Conservation (phyloP, 2,113 vertebrate species). For the Chinchilla lanigera region DNA sequence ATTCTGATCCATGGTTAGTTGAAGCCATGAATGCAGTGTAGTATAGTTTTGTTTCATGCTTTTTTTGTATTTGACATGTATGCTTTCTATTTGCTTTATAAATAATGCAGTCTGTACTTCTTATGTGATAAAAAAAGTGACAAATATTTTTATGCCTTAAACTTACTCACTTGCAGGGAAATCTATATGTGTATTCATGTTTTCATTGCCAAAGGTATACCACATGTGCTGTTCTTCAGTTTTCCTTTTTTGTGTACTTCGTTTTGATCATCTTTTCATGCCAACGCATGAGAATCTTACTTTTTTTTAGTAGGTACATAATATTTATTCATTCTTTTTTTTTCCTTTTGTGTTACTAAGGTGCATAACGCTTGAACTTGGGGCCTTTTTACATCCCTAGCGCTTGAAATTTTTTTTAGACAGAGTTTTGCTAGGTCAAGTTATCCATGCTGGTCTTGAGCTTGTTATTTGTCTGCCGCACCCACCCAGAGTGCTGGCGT, state of each 20-base stretch:
- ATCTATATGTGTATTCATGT: neutral
- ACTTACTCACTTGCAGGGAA: neutral
- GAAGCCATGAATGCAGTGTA: neutral
- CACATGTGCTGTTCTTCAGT: neutral
- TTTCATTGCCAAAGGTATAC: neutral
- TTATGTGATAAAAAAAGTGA: neutral
- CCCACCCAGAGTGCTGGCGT: neutral
- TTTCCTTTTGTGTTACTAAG: neutral
- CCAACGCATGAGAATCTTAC: neutral
- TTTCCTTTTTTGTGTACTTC: neutral
- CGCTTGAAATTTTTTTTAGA: neutral
- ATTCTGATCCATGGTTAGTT: neutral
- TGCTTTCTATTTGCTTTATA: conserved; percentile 15
- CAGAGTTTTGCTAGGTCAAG: neutral
- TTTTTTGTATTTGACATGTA: neutral
- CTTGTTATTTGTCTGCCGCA: neutral
- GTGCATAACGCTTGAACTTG: neutral
- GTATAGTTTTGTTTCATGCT: neutral
- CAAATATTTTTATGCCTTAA: conserved; percentile 15
- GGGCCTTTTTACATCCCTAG: neutral
- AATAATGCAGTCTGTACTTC: neutral
- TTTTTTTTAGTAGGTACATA: neutral
- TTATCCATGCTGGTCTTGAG: neutral
- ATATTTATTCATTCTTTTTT: neutral
- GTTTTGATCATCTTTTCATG: neutral